Evolutionary conservation across 2,113 vertebrate species (phyloP).

Genomic region (Colistium nudipinnis): DNA sequence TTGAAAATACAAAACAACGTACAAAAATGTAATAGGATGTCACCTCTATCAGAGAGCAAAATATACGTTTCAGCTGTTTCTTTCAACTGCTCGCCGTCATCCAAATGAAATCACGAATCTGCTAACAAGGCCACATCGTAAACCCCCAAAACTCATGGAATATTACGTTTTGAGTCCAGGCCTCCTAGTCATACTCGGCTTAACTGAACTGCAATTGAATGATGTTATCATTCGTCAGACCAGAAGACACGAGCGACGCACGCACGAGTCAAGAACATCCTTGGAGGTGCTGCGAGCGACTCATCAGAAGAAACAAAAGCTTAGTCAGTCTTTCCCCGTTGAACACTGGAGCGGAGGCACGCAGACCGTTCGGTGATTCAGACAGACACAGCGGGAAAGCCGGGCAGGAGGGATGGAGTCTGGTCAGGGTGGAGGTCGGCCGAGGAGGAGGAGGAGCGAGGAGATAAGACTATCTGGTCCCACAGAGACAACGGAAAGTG

Average conservation of each 20-base stretch:
- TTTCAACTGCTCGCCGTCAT: background rate
- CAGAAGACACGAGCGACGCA: constrained; percentile 13
- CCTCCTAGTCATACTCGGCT: constrained; percentile 5
- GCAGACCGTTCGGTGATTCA: constrained; percentile 30
- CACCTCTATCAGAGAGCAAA: background rate
- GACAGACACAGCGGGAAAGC: constrained; percentile 25
- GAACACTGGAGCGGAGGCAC: constrained; percentile 12
- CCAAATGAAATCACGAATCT: constrained; percentile 14
- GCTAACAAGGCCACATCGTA: background rate
- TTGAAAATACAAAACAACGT: too few relatives aligned
- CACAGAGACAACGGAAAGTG: constrained; percentile 60
- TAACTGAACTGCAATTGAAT: constrained; percentile 3
- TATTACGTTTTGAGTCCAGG: background rate
- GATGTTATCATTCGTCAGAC: constrained; percentile 1
- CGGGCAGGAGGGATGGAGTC: constrained; percentile 29
- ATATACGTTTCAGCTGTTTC: background rate
- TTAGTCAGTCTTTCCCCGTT: constrained; percentile 20
- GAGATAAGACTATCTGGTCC: constrained; percentile 68
- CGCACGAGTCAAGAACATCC: constrained; percentile 6
- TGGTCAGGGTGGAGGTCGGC: constrained; percentile 57
- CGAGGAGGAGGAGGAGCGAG: constrained; percentile 39
- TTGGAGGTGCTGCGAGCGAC: background rate
- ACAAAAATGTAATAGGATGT: too few relatives aligned
- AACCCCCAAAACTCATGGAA: constrained; percentile 6
- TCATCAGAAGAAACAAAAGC: constrained; percentile 7